These are phyloP conservation scores for Scrobipalpa atriplicella DNA, from an alignment of 2,888 invertebrate species.

Conservation along the genomic window DNA sequence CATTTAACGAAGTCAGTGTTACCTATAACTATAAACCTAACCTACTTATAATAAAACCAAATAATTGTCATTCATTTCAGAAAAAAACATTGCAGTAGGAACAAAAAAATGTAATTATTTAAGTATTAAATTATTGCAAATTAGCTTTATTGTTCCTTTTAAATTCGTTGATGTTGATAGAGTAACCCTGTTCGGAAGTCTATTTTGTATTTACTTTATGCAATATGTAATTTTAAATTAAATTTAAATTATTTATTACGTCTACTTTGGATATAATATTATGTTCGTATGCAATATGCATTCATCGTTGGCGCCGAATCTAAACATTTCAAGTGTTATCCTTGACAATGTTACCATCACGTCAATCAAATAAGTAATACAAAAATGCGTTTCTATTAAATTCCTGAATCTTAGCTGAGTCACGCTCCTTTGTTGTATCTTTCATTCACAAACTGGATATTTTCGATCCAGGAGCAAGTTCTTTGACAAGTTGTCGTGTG, in stretches of 20 bases:
- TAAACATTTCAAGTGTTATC: not conserved
- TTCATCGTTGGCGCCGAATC: too few species aligned
- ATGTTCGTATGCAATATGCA: too few species aligned
- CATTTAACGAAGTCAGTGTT: too few species aligned
- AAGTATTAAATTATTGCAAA: too few species aligned
- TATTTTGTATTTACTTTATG: too few species aligned
- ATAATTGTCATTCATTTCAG: too few species aligned
- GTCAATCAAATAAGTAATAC: not conserved
- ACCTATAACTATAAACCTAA: too few species aligned
- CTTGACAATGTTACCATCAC: not conserved
- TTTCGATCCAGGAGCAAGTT: constrained; percentile 39
- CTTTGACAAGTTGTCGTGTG: constrained; percentile 65
- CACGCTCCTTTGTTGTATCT: constrained; percentile 59
- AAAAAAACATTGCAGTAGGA: too few species aligned
- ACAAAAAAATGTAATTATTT: too few species aligned
- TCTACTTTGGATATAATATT: constrained; percentile 6
- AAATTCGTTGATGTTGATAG: too few species aligned
- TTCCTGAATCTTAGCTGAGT: constrained; percentile 45
- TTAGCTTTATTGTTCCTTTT: not conserved
- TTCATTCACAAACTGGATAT: constrained; percentile 59
- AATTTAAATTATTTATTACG: not conserved
- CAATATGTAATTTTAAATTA: not conserved
- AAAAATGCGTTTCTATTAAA: not conserved
- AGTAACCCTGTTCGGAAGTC: too few species aligned
- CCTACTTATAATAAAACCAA: too few species aligned